Base-by-base conservation (phyloP, 2,113 vertebrate species). In the Neolamprologus sp. region DNA sequence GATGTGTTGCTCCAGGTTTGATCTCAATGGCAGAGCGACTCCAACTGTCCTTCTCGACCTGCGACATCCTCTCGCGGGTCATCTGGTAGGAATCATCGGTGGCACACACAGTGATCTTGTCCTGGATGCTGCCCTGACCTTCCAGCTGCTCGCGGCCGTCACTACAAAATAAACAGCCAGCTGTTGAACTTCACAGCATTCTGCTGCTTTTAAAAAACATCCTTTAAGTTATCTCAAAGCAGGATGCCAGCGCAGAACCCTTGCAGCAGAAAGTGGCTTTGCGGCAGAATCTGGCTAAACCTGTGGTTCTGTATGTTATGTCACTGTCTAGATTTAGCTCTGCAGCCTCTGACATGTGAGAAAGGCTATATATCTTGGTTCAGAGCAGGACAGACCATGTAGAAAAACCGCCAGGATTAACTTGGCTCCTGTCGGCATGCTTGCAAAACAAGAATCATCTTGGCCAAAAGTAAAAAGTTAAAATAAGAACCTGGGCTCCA, bases 61-160 rank as follows among this genome's bases (percentile, higher is more conserved):
- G 96, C 57, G 97, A 96, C 95, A 95, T 91, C 11, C 91, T 95
- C 90, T 97, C 96, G 2, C 91, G 94, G 63, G 95, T 97, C 92
- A 92, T 91, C 95, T 97, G 97, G 95, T 94, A 97, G 26, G 96
- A 96, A 92, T 97, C 97, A 30, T 97, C 96, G 1, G 96, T 96
- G 93, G 97, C 97, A 63, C 97, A 98, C 90, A 98, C 95, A 1
- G 97, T 97, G 94, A 98, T 97, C 93, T 97, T 97, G 93, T 97
- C 97, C 93, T 94, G 97, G 94, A 98, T 97, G 63, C 95, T 95
- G 33, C 98, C 98, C 90, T 97, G 95, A 86, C 96, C 96, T 90
- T 96, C 96, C 87, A 98, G 96, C 82, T 94, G 87, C 54, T 97
- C 95, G 45, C 90, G 93, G 63, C 93, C 95, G 9, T 95, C 93